phyloP scores from a whole-genome alignment of 2,797 vertebrate species.

The Typhlichthys subterraneus region DNA sequence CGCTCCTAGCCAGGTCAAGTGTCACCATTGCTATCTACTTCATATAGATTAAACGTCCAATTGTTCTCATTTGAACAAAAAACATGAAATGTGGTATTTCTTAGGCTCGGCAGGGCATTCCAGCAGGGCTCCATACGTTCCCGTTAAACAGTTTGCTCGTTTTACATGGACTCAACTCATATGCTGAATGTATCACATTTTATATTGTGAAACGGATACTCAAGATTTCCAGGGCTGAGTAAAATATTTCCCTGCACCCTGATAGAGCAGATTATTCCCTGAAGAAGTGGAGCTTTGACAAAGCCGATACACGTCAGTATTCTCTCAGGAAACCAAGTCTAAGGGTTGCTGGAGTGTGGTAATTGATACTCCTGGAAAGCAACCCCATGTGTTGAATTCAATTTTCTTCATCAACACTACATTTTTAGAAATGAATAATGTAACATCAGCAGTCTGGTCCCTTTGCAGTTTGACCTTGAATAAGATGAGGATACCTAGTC shows the following conservation, averaged over 20 bases:
- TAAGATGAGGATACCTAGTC: constrained; percentile 4
- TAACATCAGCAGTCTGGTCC: neutral
- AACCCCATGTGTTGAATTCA: neutral
- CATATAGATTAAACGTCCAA: too few species aligned
- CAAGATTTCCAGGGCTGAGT: constrained; percentile 5
- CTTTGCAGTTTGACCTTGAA: neutral
- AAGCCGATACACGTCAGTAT: constrained; percentile 21
- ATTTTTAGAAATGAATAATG: constrained; percentile 1
- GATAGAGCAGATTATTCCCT: constrained; percentile 6
- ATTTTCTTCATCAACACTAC: constrained; percentile 17
- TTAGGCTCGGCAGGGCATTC: too few species aligned
- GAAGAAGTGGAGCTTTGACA: constrained; percentile 2
- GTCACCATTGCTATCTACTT: too few species aligned
- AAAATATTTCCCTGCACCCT: neutral
- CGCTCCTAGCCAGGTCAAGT: too few species aligned
- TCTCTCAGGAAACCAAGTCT: constrained; percentile 17
- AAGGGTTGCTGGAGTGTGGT: constrained; percentile 19
- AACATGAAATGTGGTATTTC: too few species aligned
- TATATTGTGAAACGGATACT: neutral
- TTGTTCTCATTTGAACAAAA: too few species aligned
- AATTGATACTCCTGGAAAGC: constrained; percentile 26
- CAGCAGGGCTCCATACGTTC: too few species aligned
- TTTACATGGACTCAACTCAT: too few species aligned
- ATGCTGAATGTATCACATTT: neutral
- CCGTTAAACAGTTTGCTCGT: neutral